Evolutionary conservation across 53 echinoderm and acorn worm species (phyloP).

Genomic region (Antedon mediterranea): DNA sequence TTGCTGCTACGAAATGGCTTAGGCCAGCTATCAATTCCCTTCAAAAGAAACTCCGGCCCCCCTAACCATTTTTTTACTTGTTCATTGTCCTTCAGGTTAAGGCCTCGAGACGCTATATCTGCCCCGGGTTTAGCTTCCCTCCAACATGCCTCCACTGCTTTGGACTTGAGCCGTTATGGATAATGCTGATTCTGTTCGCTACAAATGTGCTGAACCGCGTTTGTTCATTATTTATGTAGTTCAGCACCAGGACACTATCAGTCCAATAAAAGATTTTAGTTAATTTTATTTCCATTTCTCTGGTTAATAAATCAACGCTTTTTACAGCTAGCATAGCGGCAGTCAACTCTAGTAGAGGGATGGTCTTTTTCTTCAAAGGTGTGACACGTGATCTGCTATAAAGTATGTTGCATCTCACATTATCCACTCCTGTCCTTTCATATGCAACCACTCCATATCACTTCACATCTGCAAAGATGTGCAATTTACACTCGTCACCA

Average conservation of each 20-base stretch:
- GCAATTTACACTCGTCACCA: constrained; percentile 9
- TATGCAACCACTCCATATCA: constrained; percentile 25
- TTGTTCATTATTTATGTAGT: background rate
- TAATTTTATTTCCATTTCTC: background rate
- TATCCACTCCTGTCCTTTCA: constrained; percentile 5
- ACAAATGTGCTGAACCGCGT: too few relatives aligned
- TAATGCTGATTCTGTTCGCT: background rate
- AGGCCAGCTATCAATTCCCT: background rate
- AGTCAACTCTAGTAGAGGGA: constrained; percentile 8
- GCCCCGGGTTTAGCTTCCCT: constrained; percentile 5
- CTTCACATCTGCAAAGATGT: constrained; percentile 22
- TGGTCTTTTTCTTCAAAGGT: too few relatives aligned
- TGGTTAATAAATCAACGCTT: background rate
- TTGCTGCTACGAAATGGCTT: background rate
- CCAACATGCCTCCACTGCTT: constrained; percentile 5
- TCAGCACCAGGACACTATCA: background rate
- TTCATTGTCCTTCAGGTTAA: background rate
- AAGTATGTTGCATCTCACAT: constrained; percentile 12
- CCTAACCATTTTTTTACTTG: constrained; percentile 3
- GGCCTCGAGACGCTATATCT: constrained; percentile 11
- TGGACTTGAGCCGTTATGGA: background rate
- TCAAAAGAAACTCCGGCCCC: constrained; percentile 3
- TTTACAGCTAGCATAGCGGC: constrained; percentile 1
- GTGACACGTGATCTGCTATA: too few relatives aligned
- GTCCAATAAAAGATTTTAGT: background rate